Conservation (phyloP, 2,797 vertebrate genomes). For the Calcarius lapponicus region DNA sequence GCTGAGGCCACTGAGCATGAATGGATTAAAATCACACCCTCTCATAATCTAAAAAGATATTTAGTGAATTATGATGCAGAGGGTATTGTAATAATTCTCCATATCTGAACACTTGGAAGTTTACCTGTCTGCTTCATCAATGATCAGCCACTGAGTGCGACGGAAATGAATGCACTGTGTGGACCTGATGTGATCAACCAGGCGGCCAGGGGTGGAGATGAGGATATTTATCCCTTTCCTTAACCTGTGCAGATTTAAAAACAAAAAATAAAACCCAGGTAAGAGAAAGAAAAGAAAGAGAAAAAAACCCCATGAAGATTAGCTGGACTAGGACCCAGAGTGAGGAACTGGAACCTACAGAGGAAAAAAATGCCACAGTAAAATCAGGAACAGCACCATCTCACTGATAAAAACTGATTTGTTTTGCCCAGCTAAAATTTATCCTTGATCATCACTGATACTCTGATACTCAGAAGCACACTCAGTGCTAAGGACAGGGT, state of each 20-base stretch:
- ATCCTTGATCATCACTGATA: background rate
- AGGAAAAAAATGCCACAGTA: background rate
- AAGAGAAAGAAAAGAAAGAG: background rate
- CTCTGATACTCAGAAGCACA: background rate
- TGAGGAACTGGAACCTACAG: background rate
- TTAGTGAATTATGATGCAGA: background rate
- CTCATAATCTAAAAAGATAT: background rate
- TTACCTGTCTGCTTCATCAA: slow-evolving; percentile 97
- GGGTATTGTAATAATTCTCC: background rate
- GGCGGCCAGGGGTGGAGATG: slow-evolving; percentile 91
- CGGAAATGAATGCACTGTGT: slow-evolving; percentile 88
- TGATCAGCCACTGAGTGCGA: slow-evolving; percentile 85
- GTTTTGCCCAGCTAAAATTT: background rate
- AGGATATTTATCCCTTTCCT: slow-evolving; percentile 96
- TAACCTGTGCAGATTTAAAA: slow-evolving; percentile 75
- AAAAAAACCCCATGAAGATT: background rate
- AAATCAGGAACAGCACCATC: background rate
- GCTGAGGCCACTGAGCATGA: background rate
- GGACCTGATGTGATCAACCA: slow-evolving; percentile 93
- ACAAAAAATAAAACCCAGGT: background rate
- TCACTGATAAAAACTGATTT: background rate
- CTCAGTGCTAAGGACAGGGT: background rate
- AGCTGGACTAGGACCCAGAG: background rate
- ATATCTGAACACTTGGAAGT: background rate
- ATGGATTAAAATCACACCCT: background rate